A percentile compares a stretch with the other conserved stretches of the same genome.
phyloP scores from a whole-genome alignment of 1,140 invertebrate species.

The Oedothorax gibbosus region DNA sequence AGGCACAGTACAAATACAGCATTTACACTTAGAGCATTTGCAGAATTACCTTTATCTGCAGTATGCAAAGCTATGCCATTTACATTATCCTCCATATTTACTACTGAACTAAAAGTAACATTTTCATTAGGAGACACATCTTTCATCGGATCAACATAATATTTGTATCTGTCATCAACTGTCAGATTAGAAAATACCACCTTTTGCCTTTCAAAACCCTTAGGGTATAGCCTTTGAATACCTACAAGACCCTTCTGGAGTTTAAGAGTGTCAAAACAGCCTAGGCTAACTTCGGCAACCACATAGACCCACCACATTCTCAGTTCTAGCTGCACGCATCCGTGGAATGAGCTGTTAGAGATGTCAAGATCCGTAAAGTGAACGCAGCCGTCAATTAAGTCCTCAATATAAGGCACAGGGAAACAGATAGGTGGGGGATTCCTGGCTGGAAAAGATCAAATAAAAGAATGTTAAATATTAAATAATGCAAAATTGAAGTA shows the following conservation, averaged over 20 bases:
- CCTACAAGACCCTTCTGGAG: neutral
- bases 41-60: no score
- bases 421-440: conserved; percentile 32
- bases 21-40: no score
- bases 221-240: neutral
- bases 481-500: no score
- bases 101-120: no score
- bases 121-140: no score
- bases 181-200: neutral
- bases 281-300: conserved; percentile 1
- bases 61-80: no score
- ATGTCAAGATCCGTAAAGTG: conserved; percentile 2
- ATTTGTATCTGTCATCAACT: neutral
- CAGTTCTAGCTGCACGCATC: conserved; percentile 14
- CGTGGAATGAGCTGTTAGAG: neutral
- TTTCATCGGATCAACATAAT: neutral
- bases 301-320: conserved; percentile 19
- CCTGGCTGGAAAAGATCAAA: neutral
- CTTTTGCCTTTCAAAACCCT: neutral
- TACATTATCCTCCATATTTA: no score
- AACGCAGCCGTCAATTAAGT: conserved; percentile 1
- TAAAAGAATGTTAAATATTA: neutral
- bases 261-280: conserved; percentile 3
- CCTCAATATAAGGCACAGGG: neutral
- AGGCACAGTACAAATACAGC: no score